phyloP scores from a whole-genome alignment of 2,797 vertebrate species.

The Phataginus tetradactyla region DNA sequence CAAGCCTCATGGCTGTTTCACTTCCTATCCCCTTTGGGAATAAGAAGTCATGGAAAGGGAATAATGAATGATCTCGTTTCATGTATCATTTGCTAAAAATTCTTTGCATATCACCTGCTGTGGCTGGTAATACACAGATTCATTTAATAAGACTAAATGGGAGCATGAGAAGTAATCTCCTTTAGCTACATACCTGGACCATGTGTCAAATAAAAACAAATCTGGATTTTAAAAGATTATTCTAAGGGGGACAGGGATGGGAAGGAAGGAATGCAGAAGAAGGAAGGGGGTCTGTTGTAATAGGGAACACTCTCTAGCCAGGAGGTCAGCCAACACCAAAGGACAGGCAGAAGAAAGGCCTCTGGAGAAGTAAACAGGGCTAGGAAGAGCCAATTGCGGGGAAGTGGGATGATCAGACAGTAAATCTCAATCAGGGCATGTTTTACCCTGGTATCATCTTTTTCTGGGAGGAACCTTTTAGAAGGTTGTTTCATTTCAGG shows the following conservation, averaged over 20 bases:
- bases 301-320: not conserved
- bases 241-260: not conserved
- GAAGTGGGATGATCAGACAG: not conserved
- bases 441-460: not conserved
- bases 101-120: not conserved
- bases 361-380: not conserved
- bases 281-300: not conserved
- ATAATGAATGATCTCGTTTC: not conserved
- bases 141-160: not conserved
- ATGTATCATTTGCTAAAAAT: not conserved
- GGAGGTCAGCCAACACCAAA: not conserved
- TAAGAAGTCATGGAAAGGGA: not conserved
- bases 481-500: not conserved
- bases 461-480: not conserved
- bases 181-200: not conserved
- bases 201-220: not conserved
- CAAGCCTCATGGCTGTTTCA: not conserved
- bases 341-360: not conserved
- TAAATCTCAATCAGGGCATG: not conserved
- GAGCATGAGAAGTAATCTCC: not conserved
- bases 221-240: not conserved
- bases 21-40: not conserved
- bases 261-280: not conserved
- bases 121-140: not conserved
- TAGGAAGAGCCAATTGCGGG: not conserved